Evolutionary conservation across 1,140 invertebrate species (phyloP), one percentile per base, ranked within the genome.

Genomic region (Diuraphis noxia): DNA sequence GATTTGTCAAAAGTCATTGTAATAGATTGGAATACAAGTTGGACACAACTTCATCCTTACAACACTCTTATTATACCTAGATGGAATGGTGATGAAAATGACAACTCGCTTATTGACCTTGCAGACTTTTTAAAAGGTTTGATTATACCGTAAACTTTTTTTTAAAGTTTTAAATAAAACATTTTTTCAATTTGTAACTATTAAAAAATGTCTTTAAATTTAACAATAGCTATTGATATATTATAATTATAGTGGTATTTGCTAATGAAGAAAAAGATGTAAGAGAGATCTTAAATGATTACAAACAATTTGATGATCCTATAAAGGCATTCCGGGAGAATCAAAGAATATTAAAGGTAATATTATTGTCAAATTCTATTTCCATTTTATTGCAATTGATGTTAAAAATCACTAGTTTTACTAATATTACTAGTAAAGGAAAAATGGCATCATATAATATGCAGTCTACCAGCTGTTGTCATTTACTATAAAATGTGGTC

Each of bases 1-100:
- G 98, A 99, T 95, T 95, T 99, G 79, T 97, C 95, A 88, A 99
- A 98, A 95, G 98, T 99, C 94, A 99, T 99, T 93, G 97, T 99
- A 86, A 95, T 99, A 41, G 99, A 99, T 93, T 99, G 98, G 97
- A 97, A 99, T 95, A 93, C 95, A 43, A 95, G 97, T 92, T 97
- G 98, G 41, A 97, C 98, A 2, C 96, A 98, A 94, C 95, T 98
- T 92, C 97, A 99, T 94, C 96, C 96, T 17, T 96, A 97, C 93
- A 99, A 99, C 94, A 95, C 97, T 36, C 95, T 99, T 0, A 95
- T 96, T 92, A 94, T 99, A 63, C 96, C 97, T 90, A 96, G 97
- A 94, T 99, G 99, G 99, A 95, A 95, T 91, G 99, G 99, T 34
- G 96, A 97, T 93, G 97, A 99, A 93, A 96, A 98, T 93, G 99